Percentiles rank a stretch among this genome's conserved stretches.
These are phyloP conservation scores for Quadriops clusia DNA, from an alignment of 2,888 invertebrate genomes.

Conservation along the genomic window DNA sequence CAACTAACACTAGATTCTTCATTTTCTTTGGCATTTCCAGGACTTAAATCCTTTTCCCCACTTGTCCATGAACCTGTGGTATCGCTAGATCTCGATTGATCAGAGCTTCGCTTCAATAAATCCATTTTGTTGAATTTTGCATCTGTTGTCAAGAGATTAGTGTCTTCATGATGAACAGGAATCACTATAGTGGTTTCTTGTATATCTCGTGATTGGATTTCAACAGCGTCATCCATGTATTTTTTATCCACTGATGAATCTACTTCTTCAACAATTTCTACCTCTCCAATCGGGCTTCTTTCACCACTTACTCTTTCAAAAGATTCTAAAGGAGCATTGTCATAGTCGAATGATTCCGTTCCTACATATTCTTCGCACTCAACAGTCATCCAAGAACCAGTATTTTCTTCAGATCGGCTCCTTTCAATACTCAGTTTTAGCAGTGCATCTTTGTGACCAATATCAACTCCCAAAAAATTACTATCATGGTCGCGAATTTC, in stretches of 20 bases:
- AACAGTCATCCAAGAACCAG: conserved; percentile 54
- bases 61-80: conserved; percentile 66
- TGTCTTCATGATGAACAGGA: too few species aligned
- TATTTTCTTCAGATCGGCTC: conserved; percentile 55
- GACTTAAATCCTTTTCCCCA: conserved; percentile 59
- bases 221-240: conserved; percentile 12
- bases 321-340: conserved; percentile 28
- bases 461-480: conserved; percentile 40
- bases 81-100: conserved; percentile 67
- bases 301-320: conserved; percentile 24
- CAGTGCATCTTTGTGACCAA: conserved; percentile 41
- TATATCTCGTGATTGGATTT: conserved; percentile 10
- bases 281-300: conserved; percentile 15
- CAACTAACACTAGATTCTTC: conserved; percentile 68
- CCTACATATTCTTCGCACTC: conserved; percentile 57
- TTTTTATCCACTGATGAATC: conserved; percentile 13
- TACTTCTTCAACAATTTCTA: conserved; percentile 21
- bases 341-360: conserved; percentile 48
- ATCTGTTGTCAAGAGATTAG: conserved; percentile 36
- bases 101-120: conserved; percentile 54
- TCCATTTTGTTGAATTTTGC: conserved; percentile 40
- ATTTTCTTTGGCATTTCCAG: conserved; percentile 46
- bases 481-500: conserved; percentile 31
- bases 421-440: conserved; percentile 37
- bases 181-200: conserved; percentile 1